Evolutionary conservation across 2,888 invertebrate genomes (phyloP), one percentile per base, ranked within the genome.

Genomic region (Pristionchus arcanus): DNA sequence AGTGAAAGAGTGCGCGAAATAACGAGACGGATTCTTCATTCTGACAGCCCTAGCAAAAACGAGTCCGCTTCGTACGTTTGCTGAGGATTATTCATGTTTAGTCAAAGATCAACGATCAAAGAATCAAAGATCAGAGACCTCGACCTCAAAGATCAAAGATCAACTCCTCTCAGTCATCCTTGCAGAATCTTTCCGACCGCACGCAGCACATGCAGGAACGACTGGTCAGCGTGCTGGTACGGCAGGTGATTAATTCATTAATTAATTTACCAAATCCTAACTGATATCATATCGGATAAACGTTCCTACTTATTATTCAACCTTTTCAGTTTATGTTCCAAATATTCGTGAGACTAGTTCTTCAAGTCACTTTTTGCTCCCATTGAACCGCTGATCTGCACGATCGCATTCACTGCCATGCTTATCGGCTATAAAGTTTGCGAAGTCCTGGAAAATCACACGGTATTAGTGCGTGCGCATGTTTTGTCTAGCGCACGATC

Each of bases 141-240:
- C 9, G 5, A 42, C 21, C 21, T 2, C 7, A 5, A 9, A 49
- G 42, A 81, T 81, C 53, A 49, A 81, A 81, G 53, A n/a, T 81
- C 53, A 77, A 25, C 37, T 25, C 34, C 28, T 31, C 71, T 15
- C 77, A 77, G 77, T 31, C 42, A 55, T 55, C 34, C 71, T 71
- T 53, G 25, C 84, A 84, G 84, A 53, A 84, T 11, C 55, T 84
- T 0, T 42, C 84, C 31, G 55, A 55, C 7, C 84, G 84, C 28
- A 84, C 84, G 55, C 84, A 55, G 84, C 53, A 84, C 13, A 84
- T 84, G 84, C 84, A 84, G 84, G 84, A 84, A 21, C 21, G 59
- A 84, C 34, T 84, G 1, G 59, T 84, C 2, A 59, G 31, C 15
- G 53, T 84, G 16, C 55, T 84, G 28, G 28, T 84, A 0, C 4